Conservation (phyloP, 1,140 invertebrate species). For the Dendrolimus kikuchii region DNA sequence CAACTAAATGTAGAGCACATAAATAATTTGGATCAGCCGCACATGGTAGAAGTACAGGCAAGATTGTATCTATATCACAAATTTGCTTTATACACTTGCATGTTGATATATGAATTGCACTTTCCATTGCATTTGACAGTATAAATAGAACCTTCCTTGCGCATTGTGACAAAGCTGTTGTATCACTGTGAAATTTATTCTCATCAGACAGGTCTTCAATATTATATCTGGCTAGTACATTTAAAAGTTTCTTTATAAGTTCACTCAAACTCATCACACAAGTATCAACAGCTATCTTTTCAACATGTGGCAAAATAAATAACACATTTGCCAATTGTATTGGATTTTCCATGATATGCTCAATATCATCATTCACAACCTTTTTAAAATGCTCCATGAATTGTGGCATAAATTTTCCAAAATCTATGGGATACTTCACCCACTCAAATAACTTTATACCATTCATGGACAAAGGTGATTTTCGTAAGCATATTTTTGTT, state of each 20-base stretch:
- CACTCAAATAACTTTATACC: slow-evolving; percentile 75
- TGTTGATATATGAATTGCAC: slow-evolving; percentile 71
- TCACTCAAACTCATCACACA: slow-evolving; percentile 38
- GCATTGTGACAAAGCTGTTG: slow-evolving; percentile 33
- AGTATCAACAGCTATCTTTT: slow-evolving; percentile 51
- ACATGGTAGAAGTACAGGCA: slow-evolving; percentile 50
- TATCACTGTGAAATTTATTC: slow-evolving; percentile 48
- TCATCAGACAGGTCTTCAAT: slow-evolving; percentile 33
- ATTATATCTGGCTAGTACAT: slow-evolving; percentile 38
- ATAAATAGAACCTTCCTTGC: slow-evolving; percentile 67
- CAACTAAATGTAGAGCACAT: slow-evolving; percentile 59
- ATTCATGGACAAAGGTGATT: slow-evolving; percentile 76
- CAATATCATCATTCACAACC: slow-evolving; percentile 40
- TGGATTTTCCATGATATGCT: slow-evolving; percentile 51
- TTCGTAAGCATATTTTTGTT: slow-evolving; percentile 78
- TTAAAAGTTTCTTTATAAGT: slow-evolving; percentile 41
- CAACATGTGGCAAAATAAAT: slow-evolving; percentile 76
- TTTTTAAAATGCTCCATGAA: slow-evolving; percentile 53
- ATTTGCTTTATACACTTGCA: slow-evolving; percentile 62
- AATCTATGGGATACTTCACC: slow-evolving; percentile 77
- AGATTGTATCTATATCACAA: slow-evolving; percentile 48
- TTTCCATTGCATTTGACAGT: slow-evolving; percentile 72
- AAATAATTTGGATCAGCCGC: slow-evolving; percentile 57
- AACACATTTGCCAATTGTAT: slow-evolving; percentile 71
- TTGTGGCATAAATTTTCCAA: slow-evolving; percentile 56